A percentile compares a stretch with the other conserved stretches of the same genome.
These are phyloP conservation scores for Lycocorax pyrrhopterus DNA, from an alignment of 2,113 vertebrate genomes.

Conservation along the genomic window DNA sequence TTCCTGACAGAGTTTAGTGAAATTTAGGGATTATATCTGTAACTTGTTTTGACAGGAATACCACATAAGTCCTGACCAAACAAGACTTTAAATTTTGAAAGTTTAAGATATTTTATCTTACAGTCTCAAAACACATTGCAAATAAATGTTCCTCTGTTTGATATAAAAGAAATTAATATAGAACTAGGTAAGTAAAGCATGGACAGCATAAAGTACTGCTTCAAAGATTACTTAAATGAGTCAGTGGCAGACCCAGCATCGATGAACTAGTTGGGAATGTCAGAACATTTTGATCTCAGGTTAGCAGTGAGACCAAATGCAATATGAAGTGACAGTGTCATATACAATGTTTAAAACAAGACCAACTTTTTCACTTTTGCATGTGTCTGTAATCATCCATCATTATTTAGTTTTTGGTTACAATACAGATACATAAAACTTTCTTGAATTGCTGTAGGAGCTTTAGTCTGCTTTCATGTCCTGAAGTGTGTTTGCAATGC, in stretches of 20 bases:
- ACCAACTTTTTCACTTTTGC: neutral
- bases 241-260: neutral
- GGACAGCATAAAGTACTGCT: neutral
- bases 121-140: neutral
- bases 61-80: neutral
- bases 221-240: neutral
- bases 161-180: neutral
- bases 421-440: neutral
- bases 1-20: neutral
- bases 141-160: neutral
- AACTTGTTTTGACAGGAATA: neutral
- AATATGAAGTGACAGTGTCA: neutral
- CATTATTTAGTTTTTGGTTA: neutral
- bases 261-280: neutral
- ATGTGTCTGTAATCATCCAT: neutral
- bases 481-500: neutral
- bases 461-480: neutral
- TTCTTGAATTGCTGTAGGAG: neutral
- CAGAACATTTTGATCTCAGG: neutral
- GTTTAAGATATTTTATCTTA: neutral
- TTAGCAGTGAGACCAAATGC: neutral
- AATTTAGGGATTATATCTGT: neutral
- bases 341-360: neutral
- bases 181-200: neutral
- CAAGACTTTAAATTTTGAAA: neutral